Conservation (phyloP, 2,113 vertebrate species). For the Dicaeum eximium region DNA sequence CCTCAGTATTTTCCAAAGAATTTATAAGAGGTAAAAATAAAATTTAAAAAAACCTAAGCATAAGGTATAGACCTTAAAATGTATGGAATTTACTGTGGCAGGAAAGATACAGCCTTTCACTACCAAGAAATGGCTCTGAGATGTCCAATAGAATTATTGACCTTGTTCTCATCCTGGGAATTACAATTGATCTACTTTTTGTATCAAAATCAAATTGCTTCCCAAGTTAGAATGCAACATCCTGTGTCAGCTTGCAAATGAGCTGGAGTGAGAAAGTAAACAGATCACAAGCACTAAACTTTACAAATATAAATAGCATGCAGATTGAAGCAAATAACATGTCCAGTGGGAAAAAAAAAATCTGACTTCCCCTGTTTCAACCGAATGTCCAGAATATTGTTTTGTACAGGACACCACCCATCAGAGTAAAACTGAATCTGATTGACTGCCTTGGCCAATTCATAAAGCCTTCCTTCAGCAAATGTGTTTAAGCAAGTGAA, state of each 20-base stretch:
- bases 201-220: constrained; percentile 6
- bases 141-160: not conserved
- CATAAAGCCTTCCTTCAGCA: not conserved
- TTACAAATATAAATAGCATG: not conserved
- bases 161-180: not conserved
- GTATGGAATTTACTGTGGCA: not conserved
- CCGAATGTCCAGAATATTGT: not conserved
- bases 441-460: constrained; percentile 3
- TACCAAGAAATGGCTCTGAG: not conserved
- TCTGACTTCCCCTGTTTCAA: not conserved
- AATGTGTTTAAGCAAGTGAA: not conserved
- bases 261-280: constrained; percentile 13
- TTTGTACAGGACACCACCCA: not conserved
- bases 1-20: not conserved
- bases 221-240: not conserved
- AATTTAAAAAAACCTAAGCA: not conserved
- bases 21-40: not conserved
- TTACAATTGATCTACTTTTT: not conserved
- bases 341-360: not conserved
- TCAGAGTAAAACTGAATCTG: not conserved
- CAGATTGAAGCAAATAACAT: not conserved
- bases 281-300: constrained; percentile 8
- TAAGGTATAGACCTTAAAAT: not conserved
- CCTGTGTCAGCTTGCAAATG: not conserved
- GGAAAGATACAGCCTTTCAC: not conserved